Percentiles rank a stretch among this genome's conserved stretches.
These are phyloP conservation scores for Lepidochrysops patricia DNA, from an alignment of 2,888 invertebrate species.

Conservation along the genomic window DNA sequence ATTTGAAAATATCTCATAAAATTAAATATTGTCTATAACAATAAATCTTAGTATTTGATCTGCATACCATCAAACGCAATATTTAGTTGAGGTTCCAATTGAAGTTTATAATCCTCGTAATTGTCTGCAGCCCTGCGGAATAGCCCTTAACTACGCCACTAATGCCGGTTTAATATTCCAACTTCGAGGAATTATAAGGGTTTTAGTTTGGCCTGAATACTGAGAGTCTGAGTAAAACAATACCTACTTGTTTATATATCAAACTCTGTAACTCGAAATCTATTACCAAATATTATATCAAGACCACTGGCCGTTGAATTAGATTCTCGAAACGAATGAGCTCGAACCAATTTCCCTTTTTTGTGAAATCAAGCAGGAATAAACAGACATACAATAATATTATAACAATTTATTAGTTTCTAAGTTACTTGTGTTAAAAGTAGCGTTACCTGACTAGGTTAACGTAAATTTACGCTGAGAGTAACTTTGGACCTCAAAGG, in stretches of 20 bases:
- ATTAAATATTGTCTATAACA: not conserved
- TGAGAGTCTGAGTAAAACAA: not conserved
- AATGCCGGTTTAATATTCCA: constrained; percentile 9
- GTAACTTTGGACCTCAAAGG: too few species aligned
- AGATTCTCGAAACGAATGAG: too few species aligned
- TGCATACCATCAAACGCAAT: not conserved
- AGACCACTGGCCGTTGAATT: too few species aligned
- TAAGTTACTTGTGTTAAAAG: too few species aligned
- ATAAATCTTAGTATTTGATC: not conserved
- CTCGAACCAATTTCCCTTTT: too few species aligned
- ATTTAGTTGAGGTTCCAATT: not conserved
- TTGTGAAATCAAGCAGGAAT: too few species aligned
- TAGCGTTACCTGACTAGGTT: too few species aligned
- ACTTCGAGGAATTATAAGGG: constrained; percentile 11
- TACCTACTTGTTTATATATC: not conserved
- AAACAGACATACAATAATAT: too few species aligned
- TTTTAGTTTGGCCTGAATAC: not conserved
- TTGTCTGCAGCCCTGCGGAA: not conserved
- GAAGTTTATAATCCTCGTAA: not conserved
- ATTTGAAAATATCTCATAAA: not conserved
- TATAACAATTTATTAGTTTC: too few species aligned
- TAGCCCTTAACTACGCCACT: constrained; percentile 4
- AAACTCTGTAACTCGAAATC: too few species aligned
- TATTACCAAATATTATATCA: too few species aligned
- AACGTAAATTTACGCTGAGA: too few species aligned